Conservation (phyloP, 2,113 vertebrate species). For the Phalacrocorax pelagicus region DNA sequence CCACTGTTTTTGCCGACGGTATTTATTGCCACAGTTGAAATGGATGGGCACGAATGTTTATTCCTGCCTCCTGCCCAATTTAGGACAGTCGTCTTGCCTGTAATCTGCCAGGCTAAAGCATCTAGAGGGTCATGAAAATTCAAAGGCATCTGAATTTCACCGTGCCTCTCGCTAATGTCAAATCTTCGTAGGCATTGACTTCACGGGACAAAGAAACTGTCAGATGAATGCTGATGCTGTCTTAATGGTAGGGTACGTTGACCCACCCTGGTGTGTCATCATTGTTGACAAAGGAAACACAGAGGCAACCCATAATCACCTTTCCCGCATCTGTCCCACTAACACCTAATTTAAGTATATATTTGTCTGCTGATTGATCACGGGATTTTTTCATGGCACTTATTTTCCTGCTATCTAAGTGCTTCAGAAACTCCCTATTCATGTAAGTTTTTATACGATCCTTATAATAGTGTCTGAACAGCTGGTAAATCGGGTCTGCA, state of each 20-base stretch:
- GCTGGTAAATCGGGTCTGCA: background rate
- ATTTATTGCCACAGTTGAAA: background rate
- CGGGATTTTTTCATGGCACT: background rate
- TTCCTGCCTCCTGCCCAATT: background rate
- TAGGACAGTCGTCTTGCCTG: background rate
- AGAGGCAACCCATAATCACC: conserved; percentile 32
- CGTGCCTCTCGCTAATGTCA: background rate
- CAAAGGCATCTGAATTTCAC: background rate
- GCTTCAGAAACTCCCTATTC: background rate
- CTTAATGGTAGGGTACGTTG: background rate
- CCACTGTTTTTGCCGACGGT: fast-evolving
- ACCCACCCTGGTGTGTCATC: background rate
- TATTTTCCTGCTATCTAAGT: background rate
- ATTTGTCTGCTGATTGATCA: conserved; percentile 35
- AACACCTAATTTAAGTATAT: background rate
- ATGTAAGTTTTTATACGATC: background rate
- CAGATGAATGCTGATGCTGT: background rate
- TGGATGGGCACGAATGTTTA: background rate
- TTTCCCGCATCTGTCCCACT: background rate
- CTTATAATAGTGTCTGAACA: background rate
- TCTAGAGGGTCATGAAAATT: background rate
- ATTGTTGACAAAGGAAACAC: background rate
- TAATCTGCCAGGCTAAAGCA: background rate
- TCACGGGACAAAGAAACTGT: conserved; percentile 2
- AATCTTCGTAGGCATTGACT: background rate